Evolutionary conservation across 2,113 vertebrate species (phyloP).

Genomic region (Platysteira castanea): DNA sequence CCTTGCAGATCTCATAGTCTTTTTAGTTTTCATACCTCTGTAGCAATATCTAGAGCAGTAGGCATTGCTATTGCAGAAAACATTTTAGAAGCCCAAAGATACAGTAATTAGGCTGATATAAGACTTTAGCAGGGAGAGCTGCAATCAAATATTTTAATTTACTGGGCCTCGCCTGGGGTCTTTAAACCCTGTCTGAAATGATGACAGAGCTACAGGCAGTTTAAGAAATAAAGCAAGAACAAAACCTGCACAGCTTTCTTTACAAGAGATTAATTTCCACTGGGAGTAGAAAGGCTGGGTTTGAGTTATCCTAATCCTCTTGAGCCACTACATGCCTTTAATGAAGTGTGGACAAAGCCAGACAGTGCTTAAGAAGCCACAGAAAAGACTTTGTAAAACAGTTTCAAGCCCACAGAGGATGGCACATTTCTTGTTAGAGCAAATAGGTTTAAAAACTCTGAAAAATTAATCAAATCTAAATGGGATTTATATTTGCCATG

Average conservation of each 20-base stretch:
- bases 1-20: not conserved
- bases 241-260: conserved; percentile 14
- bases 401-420: not conserved
- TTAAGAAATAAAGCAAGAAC: conserved; percentile 8
- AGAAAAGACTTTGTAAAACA: not conserved
- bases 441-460: conserved; percentile 1
- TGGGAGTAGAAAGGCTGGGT: not conserved
- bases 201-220: not conserved
- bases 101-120: not conserved
- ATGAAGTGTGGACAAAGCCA: conserved; percentile 43
- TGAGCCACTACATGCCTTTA: conserved; percentile 29
- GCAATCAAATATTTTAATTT: not conserved
- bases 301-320: conserved; percentile 45
- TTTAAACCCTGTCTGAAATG: not conserved
- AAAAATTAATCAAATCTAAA: not conserved
- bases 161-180: not conserved
- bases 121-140: not conserved
- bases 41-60: not conserved
- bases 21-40: not conserved
- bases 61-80: not conserved
- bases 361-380: not conserved
- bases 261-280: conserved; percentile 5
- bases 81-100: not conserved
- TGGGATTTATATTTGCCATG: not conserved
- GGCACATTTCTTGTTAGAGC: not conserved